phyloP scores from a whole-genome alignment of 1,140 invertebrate species.

The Maniola jurtina region DNA sequence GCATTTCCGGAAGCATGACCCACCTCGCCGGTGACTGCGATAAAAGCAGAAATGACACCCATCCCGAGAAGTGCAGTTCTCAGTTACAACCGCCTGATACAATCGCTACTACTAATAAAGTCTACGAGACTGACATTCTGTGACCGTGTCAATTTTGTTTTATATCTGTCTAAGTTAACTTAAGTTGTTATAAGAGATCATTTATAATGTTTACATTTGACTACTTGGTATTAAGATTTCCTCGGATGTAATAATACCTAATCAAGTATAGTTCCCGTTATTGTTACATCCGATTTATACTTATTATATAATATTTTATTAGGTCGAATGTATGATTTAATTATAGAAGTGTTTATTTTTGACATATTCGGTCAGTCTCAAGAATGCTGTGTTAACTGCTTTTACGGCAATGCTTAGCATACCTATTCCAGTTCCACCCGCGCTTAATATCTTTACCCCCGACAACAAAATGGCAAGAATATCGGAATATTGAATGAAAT shows the following conservation, averaged over 20 bases:
- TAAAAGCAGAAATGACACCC: slow-evolving; percentile 32
- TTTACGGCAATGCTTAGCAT: background rate
- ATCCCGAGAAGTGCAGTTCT: slow-evolving; percentile 25
- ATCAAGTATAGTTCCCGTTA: background rate
- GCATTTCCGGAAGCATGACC: slow-evolving; percentile 65
- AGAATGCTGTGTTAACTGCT: slow-evolving; percentile 1
- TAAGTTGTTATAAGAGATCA: slow-evolving; percentile 19
- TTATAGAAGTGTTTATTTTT: background rate
- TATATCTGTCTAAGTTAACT: slow-evolving; percentile 51
- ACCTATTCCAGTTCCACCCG: background rate
- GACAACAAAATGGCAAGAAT: slow-evolving; percentile 32
- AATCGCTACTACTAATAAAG: slow-evolving; percentile 80
- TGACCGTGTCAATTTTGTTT: slow-evolving; percentile 67
- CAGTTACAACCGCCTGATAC: slow-evolving; percentile 35
- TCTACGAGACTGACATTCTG: slow-evolving; percentile 95
- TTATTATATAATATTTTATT: background rate
- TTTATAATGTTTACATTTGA: slow-evolving; percentile 12
- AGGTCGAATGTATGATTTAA: background rate
- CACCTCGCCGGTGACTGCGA: slow-evolving; percentile 57
- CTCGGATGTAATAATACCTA: background rate
- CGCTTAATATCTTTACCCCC: background rate
- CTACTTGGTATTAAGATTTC: slow-evolving; percentile 15
- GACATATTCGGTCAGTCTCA: slow-evolving; percentile 14
- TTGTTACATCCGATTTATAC: slow-evolving; percentile 15
- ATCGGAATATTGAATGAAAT: slow-evolving; percentile 21